phyloP scores from a whole-genome alignment of 2,888 invertebrate genomes.

The Tachina lurida region DNA sequence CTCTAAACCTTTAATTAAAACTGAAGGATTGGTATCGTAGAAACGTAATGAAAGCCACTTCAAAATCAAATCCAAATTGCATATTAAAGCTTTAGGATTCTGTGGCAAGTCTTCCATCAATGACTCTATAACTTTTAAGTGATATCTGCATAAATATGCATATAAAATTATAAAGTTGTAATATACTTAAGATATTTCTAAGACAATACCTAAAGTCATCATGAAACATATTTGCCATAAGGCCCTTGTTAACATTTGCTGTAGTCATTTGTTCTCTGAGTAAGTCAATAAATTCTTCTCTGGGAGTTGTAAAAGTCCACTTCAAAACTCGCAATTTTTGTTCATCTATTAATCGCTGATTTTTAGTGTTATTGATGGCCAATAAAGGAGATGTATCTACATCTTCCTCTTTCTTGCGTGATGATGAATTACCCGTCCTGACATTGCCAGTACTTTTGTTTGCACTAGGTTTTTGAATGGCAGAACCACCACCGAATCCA shows the following conservation, averaged over 20 bases:
- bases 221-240: conserved; percentile 97
- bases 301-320: conserved; percentile 97
- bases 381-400: conserved; percentile 91
- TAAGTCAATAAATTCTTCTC: conserved; percentile 96
- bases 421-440: conserved; percentile 81
- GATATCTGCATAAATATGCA: conserved; percentile 88
- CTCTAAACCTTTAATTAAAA: conserved; percentile 96
- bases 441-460: conserved; percentile 70
- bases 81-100: conserved; percentile 91
- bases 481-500: conserved; percentile 73
- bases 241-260: conserved; percentile 93
- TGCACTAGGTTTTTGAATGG: conserved; percentile 72
- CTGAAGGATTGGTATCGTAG: conserved; percentile 99
- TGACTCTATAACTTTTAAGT: conserved; percentile 96
- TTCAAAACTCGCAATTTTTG: conserved; percentile 95
- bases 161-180: not conserved
- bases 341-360: conserved; percentile 96
- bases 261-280: conserved; percentile 94
- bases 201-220: conserved; percentile 90
- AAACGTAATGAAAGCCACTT: conserved; percentile 98
- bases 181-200: not conserved
- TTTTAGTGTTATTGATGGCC: conserved; percentile 92
- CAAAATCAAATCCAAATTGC: conserved; percentile 96
- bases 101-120: conserved; percentile 91
- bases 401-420: conserved; percentile 92